A percentile compares a stretch with the other conserved stretches of the same genome.
These are phyloP conservation scores for Invenusta paracnida DNA, from an alignment of 2,888 invertebrate species.

Conservation along the genomic window DNA sequence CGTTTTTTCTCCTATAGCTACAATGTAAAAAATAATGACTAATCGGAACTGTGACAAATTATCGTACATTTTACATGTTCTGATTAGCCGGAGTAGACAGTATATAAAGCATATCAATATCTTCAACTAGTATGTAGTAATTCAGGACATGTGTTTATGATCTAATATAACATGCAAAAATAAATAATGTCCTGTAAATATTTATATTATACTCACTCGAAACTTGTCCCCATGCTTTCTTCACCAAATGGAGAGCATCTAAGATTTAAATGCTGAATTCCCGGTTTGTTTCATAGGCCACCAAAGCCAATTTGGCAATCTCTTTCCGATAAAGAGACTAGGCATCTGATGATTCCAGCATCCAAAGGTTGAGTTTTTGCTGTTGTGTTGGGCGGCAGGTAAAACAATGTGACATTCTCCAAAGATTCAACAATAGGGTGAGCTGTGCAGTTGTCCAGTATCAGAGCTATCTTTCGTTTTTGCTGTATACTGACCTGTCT, in stretches of 20 bases:
- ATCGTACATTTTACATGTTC: too few relatives aligned
- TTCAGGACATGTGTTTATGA: too few relatives aligned
- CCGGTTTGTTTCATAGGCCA: slow-evolving; percentile 14
- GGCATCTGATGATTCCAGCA: not conserved
- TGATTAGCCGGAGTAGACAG: too few relatives aligned
- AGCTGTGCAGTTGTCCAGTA: slow-evolving; percentile 1
- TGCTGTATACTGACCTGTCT: not conserved
- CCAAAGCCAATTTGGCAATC: slow-evolving; percentile 21
- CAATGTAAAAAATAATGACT: too few relatives aligned
- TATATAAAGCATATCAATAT: too few relatives aligned
- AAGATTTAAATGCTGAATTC: slow-evolving; percentile 20
- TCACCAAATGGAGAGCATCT: slow-evolving; percentile 2
- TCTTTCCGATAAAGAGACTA: slow-evolving; percentile 11
- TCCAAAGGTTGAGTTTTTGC: slow-evolving; percentile 8
- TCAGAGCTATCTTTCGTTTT: not conserved
- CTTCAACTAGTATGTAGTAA: too few relatives aligned
- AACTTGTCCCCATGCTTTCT: slow-evolving; percentile 27
- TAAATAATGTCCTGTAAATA: too few relatives aligned
- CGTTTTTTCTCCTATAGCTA: too few relatives aligned
- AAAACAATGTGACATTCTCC: slow-evolving; percentile 1
- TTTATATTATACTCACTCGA: too few relatives aligned
- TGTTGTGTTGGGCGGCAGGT: slow-evolving; percentile 21
- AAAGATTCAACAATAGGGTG: not conserved
- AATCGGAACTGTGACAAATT: too few relatives aligned
- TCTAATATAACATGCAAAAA: too few relatives aligned